phyloP scores from a whole-genome alignment of 2,113 vertebrate genomes.

The Syrmaticus mikado region DNA sequence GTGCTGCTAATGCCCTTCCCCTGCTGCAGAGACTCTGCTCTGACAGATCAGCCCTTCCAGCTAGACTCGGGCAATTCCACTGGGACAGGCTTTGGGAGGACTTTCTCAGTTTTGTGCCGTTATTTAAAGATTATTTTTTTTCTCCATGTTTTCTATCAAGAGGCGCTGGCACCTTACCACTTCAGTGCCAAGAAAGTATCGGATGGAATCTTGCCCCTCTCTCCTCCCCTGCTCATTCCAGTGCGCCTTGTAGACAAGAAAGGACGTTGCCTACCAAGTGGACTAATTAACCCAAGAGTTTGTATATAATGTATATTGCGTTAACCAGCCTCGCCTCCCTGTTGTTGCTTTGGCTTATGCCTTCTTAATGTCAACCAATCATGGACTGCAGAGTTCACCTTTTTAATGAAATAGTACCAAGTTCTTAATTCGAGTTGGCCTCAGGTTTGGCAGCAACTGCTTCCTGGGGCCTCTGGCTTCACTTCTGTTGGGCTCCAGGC shows the following conservation, averaged over 20 bases:
- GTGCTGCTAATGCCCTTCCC: slow-evolving; percentile 89
- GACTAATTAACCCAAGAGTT: slow-evolving; percentile 79
- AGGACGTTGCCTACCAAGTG: slow-evolving; percentile 79
- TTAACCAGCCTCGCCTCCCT: slow-evolving; percentile 76
- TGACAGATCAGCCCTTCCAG: slow-evolving; percentile 74
- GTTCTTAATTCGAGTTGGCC: slow-evolving; percentile 42
- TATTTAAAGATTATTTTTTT: slow-evolving; percentile 84
- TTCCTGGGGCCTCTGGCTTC: slow-evolving; percentile 18
- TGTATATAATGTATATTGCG: slow-evolving; percentile 85
- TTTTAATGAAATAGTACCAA: slow-evolving; percentile 65
- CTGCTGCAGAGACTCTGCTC: slow-evolving; percentile 78
- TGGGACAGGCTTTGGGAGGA: slow-evolving; percentile 77
- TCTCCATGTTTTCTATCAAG: slow-evolving; percentile 80
- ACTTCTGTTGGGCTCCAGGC: slow-evolving; percentile 46
- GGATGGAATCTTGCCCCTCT: slow-evolving; percentile 71
- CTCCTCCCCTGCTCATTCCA: slow-evolving; percentile 72
- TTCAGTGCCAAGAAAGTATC: slow-evolving; percentile 82
- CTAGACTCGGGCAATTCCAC: slow-evolving; percentile 70
- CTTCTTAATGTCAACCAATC: slow-evolving; percentile 80
- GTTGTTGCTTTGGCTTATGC: slow-evolving; percentile 74
- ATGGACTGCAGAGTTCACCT: slow-evolving; percentile 72
- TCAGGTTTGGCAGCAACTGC: neutral
- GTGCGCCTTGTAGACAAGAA: slow-evolving; percentile 75
- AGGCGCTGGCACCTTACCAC: slow-evolving; percentile 79
- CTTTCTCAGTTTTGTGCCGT: slow-evolving; percentile 80